Base-by-base conservation (phyloP, 2,797 vertebrate species). In the Ptychadena robeensis region DNA sequence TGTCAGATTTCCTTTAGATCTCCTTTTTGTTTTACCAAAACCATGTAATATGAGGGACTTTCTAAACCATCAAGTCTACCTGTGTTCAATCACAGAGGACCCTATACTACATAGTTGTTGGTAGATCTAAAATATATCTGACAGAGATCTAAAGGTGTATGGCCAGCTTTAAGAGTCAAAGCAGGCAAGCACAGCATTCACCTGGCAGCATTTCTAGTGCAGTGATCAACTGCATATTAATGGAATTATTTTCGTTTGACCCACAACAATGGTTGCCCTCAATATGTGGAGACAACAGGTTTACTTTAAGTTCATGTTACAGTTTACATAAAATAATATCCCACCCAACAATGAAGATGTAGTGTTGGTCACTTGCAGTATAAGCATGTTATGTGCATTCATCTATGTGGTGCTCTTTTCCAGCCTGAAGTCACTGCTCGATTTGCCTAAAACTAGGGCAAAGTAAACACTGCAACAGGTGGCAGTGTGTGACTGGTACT, bases 251-350 rank as follows among this genome's bases (percentile, higher is more conserved):
- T 27, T 38, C 25, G 18, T 12, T 72, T 11, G 8, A 3, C 11
- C 30, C 44, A 78, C 12, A 31, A 22, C n/a, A 68, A 59, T 59
- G 53, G 0, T 31, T 22, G 14, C 32, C 22, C 11, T 27, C 37
- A 64, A 11, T 68, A 31, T 35, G 31, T 35, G 31, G 35, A 34
- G 48, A n/a, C 40, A 35, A 28, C 30, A 34, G n/a, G n/a, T 25
- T 31, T 37, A 27, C 61, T 38, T 61, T 61, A 80, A 86, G 88
- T 81, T 84, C 89, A 87, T 85, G 88, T 89, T 85, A 70, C 89
- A 87, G 86, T 93, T 92, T 91, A 91, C 90, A 89, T 90, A 59
- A 59, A 59, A 25, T 5, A 59, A n/a, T 10, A 59, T 59, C 9
- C n/a, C 53, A 59, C n/a, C 53, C 12, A 25, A 25, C n/a, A 15